phyloP scores from a whole-genome alignment of 2,888 invertebrate genomes.

The Tanytarsus gracilentus region DNA sequence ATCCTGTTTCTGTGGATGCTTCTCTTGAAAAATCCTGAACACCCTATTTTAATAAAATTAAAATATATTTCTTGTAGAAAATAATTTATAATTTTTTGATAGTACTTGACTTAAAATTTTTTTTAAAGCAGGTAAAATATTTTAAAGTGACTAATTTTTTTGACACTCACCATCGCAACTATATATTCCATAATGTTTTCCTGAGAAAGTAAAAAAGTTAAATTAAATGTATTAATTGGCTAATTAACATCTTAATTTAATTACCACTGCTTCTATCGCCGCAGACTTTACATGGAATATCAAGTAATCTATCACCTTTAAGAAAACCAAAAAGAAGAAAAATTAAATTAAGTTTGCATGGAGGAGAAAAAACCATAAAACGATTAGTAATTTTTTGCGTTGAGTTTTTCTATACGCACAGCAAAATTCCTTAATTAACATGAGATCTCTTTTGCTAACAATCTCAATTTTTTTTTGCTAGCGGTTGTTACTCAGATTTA shows the following conservation, averaged over 20 bases:
- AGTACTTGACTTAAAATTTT: background rate
- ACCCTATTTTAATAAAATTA: conserved; percentile 51
- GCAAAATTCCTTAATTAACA: conserved; percentile 23
- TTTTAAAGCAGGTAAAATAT: background rate
- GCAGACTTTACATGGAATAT: conserved; percentile 98
- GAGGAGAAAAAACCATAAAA: background rate
- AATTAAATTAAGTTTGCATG: conserved; percentile 22
- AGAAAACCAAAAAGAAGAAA: too few relatives aligned
- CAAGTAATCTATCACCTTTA: conserved; percentile 88
- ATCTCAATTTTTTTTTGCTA: conserved; percentile 20
- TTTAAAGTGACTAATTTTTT: background rate
- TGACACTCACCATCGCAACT: conserved; percentile 86
- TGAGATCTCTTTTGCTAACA: background rate
- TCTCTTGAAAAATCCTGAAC: conserved; percentile 92
- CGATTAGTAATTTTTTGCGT: background rate
- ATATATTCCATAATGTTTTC: conserved; percentile 99
- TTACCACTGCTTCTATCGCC: conserved; percentile 82
- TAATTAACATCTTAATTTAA: background rate
- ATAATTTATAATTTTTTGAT: background rate
- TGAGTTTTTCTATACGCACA: background rate
- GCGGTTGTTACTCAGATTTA: conserved; percentile 23
- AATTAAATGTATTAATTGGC: background rate
- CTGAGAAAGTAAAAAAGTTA: conserved; percentile 39
- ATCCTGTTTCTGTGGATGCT: conserved; percentile 93
- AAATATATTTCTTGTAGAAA: background rate